Evolutionary conservation across 2,888 invertebrate genomes (phyloP), one percentile per base, ranked within the genome.

Genomic region (Limnephilus rhombicus): DNA sequence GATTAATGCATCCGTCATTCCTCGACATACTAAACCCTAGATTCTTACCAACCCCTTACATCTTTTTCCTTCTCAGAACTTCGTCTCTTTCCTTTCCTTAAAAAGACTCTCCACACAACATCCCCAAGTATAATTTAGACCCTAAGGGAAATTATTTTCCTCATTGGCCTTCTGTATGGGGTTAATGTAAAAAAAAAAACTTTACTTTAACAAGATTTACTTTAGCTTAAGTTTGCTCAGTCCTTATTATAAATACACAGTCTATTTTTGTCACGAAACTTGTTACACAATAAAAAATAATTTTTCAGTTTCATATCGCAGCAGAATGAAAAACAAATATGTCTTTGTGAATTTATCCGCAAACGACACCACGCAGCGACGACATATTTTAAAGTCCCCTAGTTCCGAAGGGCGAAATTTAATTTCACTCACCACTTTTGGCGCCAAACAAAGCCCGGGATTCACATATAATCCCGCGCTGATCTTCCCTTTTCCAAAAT

Each of bases 401-500:
- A 45, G 87, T n/a, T 31, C 31, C n/a, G 41, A 89, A 49, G 89
- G 89, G 91, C 82, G 91, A 91, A 92, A 89, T 92, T 92, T 90
- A 93, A 93, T 93, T 93, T 93, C 89, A 92, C 89, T 92, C 91
- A 85, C 89, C 91, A 90, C 93, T 91, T 92, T 89, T 83, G 91
- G 85, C 45, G 49, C 53, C 93, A 93, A 92, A 93, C 93, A 93
- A 93, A 87, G 90, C 89, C 86, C 49, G 88, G 82, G 88, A 90
- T 85, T 92, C 92, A 82, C 87, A 88, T 87, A 68, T 80, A 92
- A 91, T 90, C 92, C 90, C 85, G 83, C 86, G 82, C 88, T 45
- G 87, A 82, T 91, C 93, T 89, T 92, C 88, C 92, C 91, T 92
- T 91, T 91, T 85, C 87, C 86, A 53, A 93, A 93, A 93, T 93